Evolutionary conservation across 2,113 vertebrate species (phyloP).

Genomic region (Rhynchopsitta pachyrhyncha): DNA sequence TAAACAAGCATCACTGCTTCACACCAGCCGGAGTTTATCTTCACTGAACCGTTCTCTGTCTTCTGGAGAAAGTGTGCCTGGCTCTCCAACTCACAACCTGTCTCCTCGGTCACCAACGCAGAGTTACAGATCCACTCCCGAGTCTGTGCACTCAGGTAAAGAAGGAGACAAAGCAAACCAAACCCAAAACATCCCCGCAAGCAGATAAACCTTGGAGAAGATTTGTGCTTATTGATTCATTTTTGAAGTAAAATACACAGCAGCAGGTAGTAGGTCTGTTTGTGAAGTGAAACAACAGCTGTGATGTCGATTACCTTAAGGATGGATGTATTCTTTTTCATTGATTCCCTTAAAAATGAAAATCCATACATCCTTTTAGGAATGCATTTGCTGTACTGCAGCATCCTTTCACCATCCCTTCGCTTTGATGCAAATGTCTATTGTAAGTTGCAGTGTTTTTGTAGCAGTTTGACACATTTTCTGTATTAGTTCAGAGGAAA

Average conservation of each 20-base stretch:
- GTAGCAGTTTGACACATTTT: conserved; percentile 23
- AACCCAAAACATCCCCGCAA: background rate
- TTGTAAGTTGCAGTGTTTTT: background rate
- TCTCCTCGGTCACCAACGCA: conserved; percentile 94
- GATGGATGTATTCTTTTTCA: background rate
- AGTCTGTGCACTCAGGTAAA: conserved; percentile 89
- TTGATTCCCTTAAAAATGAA: conserved; percentile 16
- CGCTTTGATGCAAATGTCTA: background rate
- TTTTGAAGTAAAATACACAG: background rate
- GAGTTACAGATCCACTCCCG: conserved; percentile 87
- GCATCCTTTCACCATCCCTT: background rate
- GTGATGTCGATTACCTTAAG: background rate
- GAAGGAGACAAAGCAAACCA: background rate
- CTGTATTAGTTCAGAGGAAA: background rate
- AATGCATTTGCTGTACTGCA: background rate
- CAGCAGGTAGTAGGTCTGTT: background rate
- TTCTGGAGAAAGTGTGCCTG: conserved; percentile 93
- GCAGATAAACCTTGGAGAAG: background rate
- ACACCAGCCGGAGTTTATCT: conserved; percentile 93
- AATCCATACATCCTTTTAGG: conserved; percentile 26
- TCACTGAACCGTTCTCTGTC: conserved; percentile 95
- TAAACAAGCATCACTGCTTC: conserved; percentile 91
- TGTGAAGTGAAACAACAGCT: background rate
- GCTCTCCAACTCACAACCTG: conserved; percentile 92
- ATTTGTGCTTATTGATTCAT: background rate